phyloP scores from a whole-genome alignment of 2,113 vertebrate species.

The Glaucomys volans region DNA sequence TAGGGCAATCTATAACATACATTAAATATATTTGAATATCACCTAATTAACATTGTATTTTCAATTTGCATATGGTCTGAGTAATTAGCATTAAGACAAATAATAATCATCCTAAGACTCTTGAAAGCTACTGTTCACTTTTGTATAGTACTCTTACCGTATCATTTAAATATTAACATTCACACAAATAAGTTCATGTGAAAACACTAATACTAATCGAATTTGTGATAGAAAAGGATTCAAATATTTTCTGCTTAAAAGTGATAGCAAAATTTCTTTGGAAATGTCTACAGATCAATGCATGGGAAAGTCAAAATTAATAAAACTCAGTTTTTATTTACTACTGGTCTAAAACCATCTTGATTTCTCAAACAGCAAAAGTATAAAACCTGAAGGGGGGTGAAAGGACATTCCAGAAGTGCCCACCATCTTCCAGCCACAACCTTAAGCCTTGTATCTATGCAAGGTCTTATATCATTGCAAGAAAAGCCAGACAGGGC shows the following conservation, averaged over 20 bases:
- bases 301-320: slow-evolving; percentile 9
- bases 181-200: slow-evolving; percentile 44
- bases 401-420: neutral
- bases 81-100: slow-evolving; percentile 55
- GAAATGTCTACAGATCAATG: neutral
- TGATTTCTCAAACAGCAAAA: neutral
- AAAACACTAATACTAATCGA: slow-evolving; percentile 49
- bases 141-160: slow-evolving; percentile 35
- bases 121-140: slow-evolving; percentile 24
- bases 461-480: neutral
- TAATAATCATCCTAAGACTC: slow-evolving; percentile 44
- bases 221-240: slow-evolving; percentile 42
- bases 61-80: slow-evolving; percentile 46
- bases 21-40: slow-evolving; percentile 54
- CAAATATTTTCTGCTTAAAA: slow-evolving; percentile 24
- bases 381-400: neutral
- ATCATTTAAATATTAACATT: slow-evolving; percentile 59
- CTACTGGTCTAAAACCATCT: neutral
- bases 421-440: neutral
- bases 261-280: slow-evolving; percentile 34
- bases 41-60: slow-evolving; percentile 56
- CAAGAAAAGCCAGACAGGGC: fast-evolving
- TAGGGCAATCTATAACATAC: neutral
- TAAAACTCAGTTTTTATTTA: slow-evolving; percentile 35
- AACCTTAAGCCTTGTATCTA: neutral